Conservation (phyloP, 2,113 vertebrate species). For the Xenopus laevis region DNA sequence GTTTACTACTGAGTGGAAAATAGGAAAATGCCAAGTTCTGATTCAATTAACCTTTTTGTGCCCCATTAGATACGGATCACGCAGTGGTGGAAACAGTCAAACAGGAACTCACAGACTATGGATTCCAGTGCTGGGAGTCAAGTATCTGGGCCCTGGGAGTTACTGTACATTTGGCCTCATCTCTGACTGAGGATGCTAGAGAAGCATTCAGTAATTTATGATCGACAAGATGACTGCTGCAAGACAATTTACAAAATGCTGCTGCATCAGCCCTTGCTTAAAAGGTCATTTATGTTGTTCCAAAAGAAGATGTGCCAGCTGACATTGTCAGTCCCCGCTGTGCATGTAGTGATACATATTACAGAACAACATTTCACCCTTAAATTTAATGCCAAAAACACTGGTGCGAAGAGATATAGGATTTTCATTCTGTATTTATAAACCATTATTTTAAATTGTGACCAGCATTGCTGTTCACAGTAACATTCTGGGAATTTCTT, state of each 20-base stretch:
- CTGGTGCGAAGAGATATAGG: too few relatives aligned
- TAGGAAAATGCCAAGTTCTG: background rate
- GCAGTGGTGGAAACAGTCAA: constrained; percentile 67
- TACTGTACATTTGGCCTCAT: constrained; percentile 64
- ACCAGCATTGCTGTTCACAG: too few relatives aligned
- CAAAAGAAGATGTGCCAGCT: too few relatives aligned
- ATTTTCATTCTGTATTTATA: too few relatives aligned
- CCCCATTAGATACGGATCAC: constrained; percentile 69
- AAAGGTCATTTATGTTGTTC: too few relatives aligned
- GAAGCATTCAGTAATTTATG: constrained; percentile 39
- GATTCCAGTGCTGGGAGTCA: constrained; percentile 94
- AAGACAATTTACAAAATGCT: background rate
- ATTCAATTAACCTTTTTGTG: background rate
- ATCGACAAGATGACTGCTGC: background rate
- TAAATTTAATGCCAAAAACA: too few relatives aligned
- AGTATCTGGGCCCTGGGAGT: constrained; percentile 79
- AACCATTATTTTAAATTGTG: too few relatives aligned
- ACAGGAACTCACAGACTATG: constrained; percentile 70
- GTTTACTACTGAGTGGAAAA: too few relatives aligned
- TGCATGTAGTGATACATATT: too few relatives aligned
- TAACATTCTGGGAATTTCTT: too few relatives aligned
- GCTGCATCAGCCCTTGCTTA: background rate
- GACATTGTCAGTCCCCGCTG: too few relatives aligned
- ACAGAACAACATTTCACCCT: too few relatives aligned
- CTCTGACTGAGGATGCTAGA: constrained; percentile 59